These are phyloP conservation scores for Maniola hyperantus DNA, from an alignment of 2,888 invertebrate genomes.

Conservation along the genomic window DNA sequence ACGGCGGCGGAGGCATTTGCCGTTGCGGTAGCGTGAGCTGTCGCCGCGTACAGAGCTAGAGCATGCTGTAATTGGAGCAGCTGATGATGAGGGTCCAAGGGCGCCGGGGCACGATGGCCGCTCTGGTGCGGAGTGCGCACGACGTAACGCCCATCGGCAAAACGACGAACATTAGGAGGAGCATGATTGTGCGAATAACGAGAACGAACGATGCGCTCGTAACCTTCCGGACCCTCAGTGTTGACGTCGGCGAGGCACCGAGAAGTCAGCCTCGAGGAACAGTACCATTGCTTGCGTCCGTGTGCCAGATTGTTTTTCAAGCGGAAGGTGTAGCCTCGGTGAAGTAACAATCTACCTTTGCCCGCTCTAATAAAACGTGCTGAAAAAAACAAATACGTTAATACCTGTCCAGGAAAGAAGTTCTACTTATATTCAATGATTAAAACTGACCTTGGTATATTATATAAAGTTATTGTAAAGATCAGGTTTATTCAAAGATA, in stretches of 20 bases:
- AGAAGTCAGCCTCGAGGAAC: constrained; percentile 75
- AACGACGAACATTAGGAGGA: constrained; percentile 76
- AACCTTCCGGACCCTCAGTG: constrained; percentile 78
- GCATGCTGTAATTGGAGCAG: constrained; percentile 77
- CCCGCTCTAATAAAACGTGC: constrained; percentile 79
- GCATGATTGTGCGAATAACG: constrained; percentile 78
- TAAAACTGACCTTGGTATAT: constrained; percentile 29
- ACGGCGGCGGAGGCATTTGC: constrained; percentile 61
- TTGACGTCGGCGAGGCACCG: constrained; percentile 78
- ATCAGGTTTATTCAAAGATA: constrained; percentile 25
- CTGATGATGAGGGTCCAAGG: constrained; percentile 76
- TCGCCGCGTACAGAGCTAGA: constrained; percentile 74
- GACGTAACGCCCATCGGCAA: constrained; percentile 77
- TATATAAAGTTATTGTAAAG: constrained; percentile 15
- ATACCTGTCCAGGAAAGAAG: constrained; percentile 14
- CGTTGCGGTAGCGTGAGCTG: constrained; percentile 72
- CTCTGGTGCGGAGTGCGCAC: constrained; percentile 79
- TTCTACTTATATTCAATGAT: constrained; percentile 18
- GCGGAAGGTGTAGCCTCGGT: constrained; percentile 77
- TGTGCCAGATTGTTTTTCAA: constrained; percentile 79
- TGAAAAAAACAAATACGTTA: constrained; percentile 47
- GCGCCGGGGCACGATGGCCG: constrained; percentile 75
- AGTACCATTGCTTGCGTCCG: constrained; percentile 79
- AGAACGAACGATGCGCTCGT: constrained; percentile 76
- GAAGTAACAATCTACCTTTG: constrained; percentile 72